Conservation (phyloP, 2,888 invertebrate genomes). For the Cryptus viduatorius region DNA sequence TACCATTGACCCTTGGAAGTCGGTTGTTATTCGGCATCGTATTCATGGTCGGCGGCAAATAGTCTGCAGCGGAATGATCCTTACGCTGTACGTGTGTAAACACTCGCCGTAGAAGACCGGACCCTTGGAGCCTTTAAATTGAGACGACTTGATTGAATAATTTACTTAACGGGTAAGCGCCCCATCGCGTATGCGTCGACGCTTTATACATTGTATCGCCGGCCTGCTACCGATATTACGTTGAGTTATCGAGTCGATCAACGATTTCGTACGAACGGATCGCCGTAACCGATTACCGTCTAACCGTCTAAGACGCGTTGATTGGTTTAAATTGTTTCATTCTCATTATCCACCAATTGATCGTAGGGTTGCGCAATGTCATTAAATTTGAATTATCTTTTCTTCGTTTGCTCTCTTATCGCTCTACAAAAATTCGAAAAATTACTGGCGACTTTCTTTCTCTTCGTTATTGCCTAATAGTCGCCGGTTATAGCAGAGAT, state of each 20-base stretch:
- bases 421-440: too few relatives aligned
- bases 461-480: too few relatives aligned
- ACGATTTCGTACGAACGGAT: background rate
- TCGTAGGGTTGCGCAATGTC: too few relatives aligned
- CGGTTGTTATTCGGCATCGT: slow-evolving; percentile 43
- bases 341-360: too few relatives aligned
- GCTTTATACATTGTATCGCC: background rate
- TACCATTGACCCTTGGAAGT: slow-evolving; percentile 47
- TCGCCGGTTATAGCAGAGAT: too few relatives aligned
- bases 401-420: too few relatives aligned
- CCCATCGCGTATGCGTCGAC: slow-evolving; percentile 40
- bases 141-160: slow-evolving; percentile 64
- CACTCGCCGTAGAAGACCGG: slow-evolving; percentile 6
- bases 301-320: too few relatives aligned
- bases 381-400: too few relatives aligned
- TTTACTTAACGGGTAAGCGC: slow-evolving; percentile 62
- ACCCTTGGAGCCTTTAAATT: slow-evolving; percentile 30
- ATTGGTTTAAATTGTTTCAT: too few relatives aligned
- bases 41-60: slow-evolving; percentile 27
- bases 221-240: background rate
- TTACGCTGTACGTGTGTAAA: background rate
- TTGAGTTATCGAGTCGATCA: background rate
- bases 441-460: too few relatives aligned
- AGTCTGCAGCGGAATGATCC: background rate
- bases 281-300: background rate